A percentile compares a stretch with the other conserved stretches of the same genome.
These are phyloP conservation scores for Anoplolepis gracilipes DNA, from an alignment of 1,140 invertebrate species.

Conservation along the genomic window DNA sequence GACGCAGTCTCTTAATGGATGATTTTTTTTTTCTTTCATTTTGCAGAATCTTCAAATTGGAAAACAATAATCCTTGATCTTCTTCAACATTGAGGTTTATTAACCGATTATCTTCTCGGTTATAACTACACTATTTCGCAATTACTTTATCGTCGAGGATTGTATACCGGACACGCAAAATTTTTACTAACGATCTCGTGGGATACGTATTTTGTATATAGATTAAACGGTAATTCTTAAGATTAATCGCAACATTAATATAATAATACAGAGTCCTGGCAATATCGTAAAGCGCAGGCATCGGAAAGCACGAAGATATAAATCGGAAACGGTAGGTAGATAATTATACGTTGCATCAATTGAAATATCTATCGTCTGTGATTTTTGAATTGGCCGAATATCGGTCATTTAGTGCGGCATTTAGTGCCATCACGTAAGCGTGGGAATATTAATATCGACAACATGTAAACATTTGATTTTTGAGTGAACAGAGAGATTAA, in stretches of 20 bases:
- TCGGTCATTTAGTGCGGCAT: slow-evolving; percentile 84
- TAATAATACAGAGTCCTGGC: slow-evolving; percentile 66
- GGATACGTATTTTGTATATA: slow-evolving; percentile 2
- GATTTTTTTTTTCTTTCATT: slow-evolving; percentile 25
- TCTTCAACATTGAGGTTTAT: slow-evolving; percentile 26
- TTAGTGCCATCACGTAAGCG: slow-evolving; percentile 86
- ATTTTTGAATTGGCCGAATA: slow-evolving; percentile 80
- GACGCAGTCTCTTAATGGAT: slow-evolving; percentile 37
- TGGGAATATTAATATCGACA: slow-evolving; percentile 86
- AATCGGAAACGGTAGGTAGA: slow-evolving; percentile 66
- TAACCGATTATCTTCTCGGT: slow-evolving; percentile 42
- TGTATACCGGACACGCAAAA: not conserved
- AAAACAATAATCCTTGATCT: slow-evolving; percentile 53
- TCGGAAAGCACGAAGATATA: slow-evolving; percentile 72
- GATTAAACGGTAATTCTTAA: slow-evolving; percentile 65
- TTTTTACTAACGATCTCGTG: slow-evolving; percentile 43
- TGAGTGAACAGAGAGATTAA: slow-evolving; percentile 80
- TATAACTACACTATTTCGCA: slow-evolving; percentile 50
- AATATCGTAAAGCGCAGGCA: slow-evolving; percentile 74
- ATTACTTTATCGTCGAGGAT: not conserved
- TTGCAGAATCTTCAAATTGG: slow-evolving; percentile 57
- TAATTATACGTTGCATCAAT: slow-evolving; percentile 68
- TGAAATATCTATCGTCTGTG: slow-evolving; percentile 83
- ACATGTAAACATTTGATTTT: slow-evolving; percentile 84
- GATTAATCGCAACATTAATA: slow-evolving; percentile 62